phyloP scores from a whole-genome alignment of 2,797 vertebrate species.

The Lophotriccus pileatus region DNA sequence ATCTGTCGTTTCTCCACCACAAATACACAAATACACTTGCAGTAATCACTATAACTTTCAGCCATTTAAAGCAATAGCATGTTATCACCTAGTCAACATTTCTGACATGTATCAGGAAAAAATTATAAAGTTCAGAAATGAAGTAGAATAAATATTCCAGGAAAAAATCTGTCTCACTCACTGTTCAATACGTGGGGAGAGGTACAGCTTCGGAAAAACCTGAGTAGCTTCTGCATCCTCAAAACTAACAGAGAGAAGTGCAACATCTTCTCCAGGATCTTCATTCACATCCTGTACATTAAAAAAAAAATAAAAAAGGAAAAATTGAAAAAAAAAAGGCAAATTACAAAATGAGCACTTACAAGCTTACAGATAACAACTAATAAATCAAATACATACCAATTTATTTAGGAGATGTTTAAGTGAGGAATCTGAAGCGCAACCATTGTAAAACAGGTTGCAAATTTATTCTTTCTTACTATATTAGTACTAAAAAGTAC shows the following conservation, averaged over 20 bases:
- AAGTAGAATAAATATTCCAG: not conserved
- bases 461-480: not conserved
- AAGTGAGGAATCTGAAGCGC: not conserved
- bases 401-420: not conserved
- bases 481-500: not conserved
- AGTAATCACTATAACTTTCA: not conserved
- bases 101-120: not conserved
- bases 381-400: not conserved
- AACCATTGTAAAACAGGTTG: not conserved
- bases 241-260: slow-evolving; percentile 95
- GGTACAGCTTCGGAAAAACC: slow-evolving; percentile 94
- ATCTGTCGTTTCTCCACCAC: not conserved
- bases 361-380: not conserved
- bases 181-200: slow-evolving; percentile 97
- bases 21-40: not conserved
- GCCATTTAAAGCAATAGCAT: not conserved
- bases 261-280: slow-evolving; percentile 96
- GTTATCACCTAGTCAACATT: not conserved
- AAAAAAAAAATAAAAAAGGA: not conserved
- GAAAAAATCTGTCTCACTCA: slow-evolving; percentile 73
- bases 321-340: not conserved
- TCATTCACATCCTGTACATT: slow-evolving; percentile 87
- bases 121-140: not conserved
- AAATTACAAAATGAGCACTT: not conserved
- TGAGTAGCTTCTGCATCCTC: slow-evolving; percentile 96